phyloP scores from a whole-genome alignment of 2,113 vertebrate genomes.

The Melospiza melodia region DNA sequence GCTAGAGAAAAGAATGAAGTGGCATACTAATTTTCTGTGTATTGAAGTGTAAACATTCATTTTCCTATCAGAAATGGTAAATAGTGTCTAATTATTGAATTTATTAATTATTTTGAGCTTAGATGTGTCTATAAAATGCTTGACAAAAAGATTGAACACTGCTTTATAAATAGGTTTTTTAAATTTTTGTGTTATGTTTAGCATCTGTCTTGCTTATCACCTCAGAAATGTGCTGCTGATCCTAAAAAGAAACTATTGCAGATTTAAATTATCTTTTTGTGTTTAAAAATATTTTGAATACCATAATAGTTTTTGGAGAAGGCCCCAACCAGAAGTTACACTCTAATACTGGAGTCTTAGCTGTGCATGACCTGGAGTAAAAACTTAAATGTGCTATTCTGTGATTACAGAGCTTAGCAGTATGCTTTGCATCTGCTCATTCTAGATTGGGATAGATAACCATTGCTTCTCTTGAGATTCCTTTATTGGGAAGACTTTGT shows the following conservation, averaged over 20 bases:
- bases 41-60: not conserved
- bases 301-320: not conserved
- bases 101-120: not conserved
- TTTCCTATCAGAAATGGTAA: not conserved
- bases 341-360: not conserved
- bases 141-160: not conserved
- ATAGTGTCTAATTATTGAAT: not conserved
- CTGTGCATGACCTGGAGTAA: not conserved
- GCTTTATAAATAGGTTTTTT: not conserved
- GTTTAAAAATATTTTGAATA: not conserved
- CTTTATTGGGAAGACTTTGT: not conserved
- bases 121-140: not conserved
- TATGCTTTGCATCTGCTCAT: not conserved
- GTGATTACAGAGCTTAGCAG: not conserved
- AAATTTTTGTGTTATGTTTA: not conserved
- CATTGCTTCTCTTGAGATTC: not conserved
- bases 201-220: not conserved
- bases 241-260: not conserved
- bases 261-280: not conserved
- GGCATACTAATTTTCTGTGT: not conserved
- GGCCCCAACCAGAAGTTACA: not conserved
- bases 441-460: not conserved
- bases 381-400: not conserved
- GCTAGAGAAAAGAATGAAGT: not conserved
- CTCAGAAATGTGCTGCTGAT: not conserved